phyloP scores from a whole-genome alignment of 2,113 vertebrate genomes.

The Laterallus jamaicensis region DNA sequence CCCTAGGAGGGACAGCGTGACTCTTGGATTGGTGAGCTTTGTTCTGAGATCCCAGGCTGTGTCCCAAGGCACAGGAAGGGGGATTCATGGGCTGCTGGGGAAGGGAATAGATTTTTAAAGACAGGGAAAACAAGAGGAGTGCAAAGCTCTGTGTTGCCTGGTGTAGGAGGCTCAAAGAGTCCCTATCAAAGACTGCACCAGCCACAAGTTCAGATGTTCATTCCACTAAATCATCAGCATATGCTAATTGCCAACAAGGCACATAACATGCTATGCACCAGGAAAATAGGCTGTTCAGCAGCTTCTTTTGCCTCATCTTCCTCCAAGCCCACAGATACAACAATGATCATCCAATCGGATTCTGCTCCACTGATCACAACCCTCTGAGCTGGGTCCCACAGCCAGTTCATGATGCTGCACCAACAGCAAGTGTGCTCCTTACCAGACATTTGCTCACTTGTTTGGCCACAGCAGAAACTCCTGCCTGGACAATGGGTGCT shows the following conservation, averaged over 20 bases:
- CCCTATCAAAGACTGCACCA: not conserved
- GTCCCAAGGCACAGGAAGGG: rapidly evolving
- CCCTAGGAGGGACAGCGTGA: not conserved
- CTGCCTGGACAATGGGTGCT: not conserved
- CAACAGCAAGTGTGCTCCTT: not conserved
- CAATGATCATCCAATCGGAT: too few relatives aligned
- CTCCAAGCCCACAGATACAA: not conserved
- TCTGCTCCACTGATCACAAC: too few relatives aligned
- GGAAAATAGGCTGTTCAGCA: not conserved
- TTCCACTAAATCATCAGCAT: not conserved
- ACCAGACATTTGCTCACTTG: not conserved
- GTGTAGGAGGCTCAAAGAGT: not conserved
- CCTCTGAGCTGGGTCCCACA: too few relatives aligned
- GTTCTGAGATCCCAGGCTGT: not conserved
- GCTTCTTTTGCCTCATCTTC: not conserved
- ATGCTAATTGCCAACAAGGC: not conserved
- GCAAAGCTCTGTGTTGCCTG: not conserved
- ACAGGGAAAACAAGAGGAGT: not conserved
- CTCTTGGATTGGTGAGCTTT: not conserved
- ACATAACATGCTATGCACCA: too few relatives aligned
- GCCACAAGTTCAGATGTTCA: not conserved
- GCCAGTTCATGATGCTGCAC: not conserved
- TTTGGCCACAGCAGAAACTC: not conserved
- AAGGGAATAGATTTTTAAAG: too few relatives aligned
- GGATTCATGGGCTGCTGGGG: not conserved